These are phyloP conservation scores for Ametastegia equiseti DNA, from an alignment of 2,888 invertebrate species.

Conservation along the genomic window DNA sequence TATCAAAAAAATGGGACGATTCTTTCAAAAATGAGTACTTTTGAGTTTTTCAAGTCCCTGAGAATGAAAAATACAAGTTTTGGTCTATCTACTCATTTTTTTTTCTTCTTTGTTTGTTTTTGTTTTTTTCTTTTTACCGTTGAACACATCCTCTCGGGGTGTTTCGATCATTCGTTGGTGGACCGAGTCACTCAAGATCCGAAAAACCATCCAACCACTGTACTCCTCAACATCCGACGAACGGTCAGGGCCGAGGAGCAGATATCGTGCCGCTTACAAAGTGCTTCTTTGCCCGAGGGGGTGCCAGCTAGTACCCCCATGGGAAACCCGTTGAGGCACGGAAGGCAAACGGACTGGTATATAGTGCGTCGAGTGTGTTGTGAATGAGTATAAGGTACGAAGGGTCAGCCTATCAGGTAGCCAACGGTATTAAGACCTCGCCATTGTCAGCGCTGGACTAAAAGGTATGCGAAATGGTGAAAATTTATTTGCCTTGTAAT, in stretches of 20 bases:
- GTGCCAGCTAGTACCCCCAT: constrained; percentile 32
- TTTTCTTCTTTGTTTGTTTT: not conserved
- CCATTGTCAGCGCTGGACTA: not conserved
- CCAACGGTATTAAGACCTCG: not conserved
- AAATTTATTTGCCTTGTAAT: not conserved
- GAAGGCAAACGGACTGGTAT: constrained; percentile 26
- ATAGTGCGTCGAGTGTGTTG: constrained; percentile 30
- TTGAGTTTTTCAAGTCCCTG: no score
- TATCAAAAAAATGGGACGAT: no score
- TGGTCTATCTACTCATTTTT: not conserved
- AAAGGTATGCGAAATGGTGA: not conserved
- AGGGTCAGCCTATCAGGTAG: constrained; percentile 4
- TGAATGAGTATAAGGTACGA: constrained; percentile 25
- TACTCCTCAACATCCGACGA: constrained; percentile 4
- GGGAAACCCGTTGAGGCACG: constrained; percentile 23
- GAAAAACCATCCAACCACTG: not conserved
- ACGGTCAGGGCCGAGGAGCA: constrained; percentile 10
- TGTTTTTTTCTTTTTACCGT: not conserved
- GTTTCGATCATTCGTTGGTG: constrained; percentile 9
- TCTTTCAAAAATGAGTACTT: no score
- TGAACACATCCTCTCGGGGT: not conserved
- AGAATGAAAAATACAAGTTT: no score
- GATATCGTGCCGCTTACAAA: constrained; percentile 44
- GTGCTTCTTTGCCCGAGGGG: constrained; percentile 40
- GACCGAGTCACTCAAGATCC: constrained; percentile 14